These are phyloP conservation scores for Yasuhikotakia modesta DNA, from an alignment of 2,797 vertebrate genomes.

Conservation along the genomic window DNA sequence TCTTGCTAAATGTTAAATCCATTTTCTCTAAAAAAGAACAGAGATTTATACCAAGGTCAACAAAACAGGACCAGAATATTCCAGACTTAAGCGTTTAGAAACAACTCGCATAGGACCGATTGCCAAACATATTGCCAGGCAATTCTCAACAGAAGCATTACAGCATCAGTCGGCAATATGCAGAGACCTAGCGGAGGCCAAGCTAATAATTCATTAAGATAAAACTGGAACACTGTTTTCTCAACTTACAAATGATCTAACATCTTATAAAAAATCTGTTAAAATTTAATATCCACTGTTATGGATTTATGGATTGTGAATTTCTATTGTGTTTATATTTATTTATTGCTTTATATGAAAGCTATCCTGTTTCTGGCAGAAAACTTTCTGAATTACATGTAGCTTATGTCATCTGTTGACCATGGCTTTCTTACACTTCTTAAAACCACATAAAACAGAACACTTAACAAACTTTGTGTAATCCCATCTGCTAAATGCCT, in stretches of 20 bases:
- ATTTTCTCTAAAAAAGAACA: constrained; percentile 7
- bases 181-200: constrained; percentile 5
- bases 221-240: constrained; percentile 12
- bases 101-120: background rate
- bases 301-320: background rate
- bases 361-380: background rate
- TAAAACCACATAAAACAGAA: background rate
- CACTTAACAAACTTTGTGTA: background rate
- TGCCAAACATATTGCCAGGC: constrained; percentile 28
- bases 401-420: background rate
- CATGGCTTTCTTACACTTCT: background rate
- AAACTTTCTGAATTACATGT: background rate
- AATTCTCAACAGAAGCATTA: constrained; percentile 29
- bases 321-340: background rate
- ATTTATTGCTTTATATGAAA: background rate
- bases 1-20: background rate
- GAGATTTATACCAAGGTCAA: constrained; percentile 13
- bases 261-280: background rate
- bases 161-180: constrained; percentile 28
- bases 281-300: background rate
- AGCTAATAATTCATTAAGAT: constrained; percentile 20
- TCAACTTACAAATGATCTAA: background rate
- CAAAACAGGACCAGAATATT: constrained; percentile 18
- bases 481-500: background rate
- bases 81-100: constrained; percentile 14